phyloP scores from a whole-genome alignment of 30 jellyfish, hydroid and myxozoan species.

The Hydractinia symbiolongicarpus region DNA sequence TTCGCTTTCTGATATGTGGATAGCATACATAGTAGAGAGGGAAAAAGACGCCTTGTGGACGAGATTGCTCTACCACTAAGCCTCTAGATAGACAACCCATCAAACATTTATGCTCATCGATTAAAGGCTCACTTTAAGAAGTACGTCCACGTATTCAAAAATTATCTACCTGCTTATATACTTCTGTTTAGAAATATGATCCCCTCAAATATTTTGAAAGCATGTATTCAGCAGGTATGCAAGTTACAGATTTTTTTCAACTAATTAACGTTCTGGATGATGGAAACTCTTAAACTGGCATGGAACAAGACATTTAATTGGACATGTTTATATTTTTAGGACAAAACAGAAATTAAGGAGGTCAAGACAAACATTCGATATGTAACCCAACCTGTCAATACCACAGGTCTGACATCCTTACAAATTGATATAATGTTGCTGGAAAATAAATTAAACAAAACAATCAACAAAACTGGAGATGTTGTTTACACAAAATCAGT shows the following conservation, averaged over 20 bases:
- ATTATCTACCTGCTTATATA: too few relatives aligned
- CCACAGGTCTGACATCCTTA: slow-evolving; percentile 26
- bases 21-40: too few relatives aligned
- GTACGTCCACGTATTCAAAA: too few relatives aligned
- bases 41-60: too few relatives aligned
- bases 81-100: too few relatives aligned
- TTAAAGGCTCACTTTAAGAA: too few relatives aligned
- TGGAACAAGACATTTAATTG: background rate
- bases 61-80: too few relatives aligned
- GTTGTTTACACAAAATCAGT: slow-evolving; percentile 22
- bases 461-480: background rate
- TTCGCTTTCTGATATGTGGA: too few relatives aligned
- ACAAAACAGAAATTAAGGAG: slow-evolving; percentile 50
- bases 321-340: slow-evolving; percentile 28
- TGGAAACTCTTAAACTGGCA: too few relatives aligned
- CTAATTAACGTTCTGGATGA: too few relatives aligned
- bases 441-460: slow-evolving; percentile 30
- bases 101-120: too few relatives aligned
- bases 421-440: slow-evolving; percentile 37
- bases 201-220: slow-evolving; percentile 80
- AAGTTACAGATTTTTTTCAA: too few relatives aligned
- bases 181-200: slow-evolving; percentile 51
- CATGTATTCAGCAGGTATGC: slow-evolving; percentile 72
- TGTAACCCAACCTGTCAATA: slow-evolving; percentile 19
- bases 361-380: slow-evolving; percentile 36